Evolutionary conservation across 2,888 invertebrate genomes (phyloP).

Genomic region (Caenorhabditis sp.): DNA sequence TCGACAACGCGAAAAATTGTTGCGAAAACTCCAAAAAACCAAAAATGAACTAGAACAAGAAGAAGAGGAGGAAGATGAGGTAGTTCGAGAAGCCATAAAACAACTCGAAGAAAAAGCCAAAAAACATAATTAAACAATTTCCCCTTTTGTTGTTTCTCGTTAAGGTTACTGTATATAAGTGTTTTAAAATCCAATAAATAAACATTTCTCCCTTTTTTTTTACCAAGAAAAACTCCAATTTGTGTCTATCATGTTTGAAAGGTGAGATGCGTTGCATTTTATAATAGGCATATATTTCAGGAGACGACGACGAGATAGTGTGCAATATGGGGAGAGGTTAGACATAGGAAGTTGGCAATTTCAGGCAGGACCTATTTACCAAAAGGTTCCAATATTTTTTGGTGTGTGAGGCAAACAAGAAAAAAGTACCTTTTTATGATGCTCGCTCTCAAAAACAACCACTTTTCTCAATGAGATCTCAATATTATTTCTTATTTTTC

Average conservation of each 20-base stretch:
- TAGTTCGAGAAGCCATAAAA: slow-evolving; percentile 26
- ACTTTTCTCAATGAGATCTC: not conserved
- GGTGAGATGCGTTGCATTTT: slow-evolving; percentile 39
- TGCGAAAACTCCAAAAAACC: not conserved
- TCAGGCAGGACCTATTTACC: not conserved
- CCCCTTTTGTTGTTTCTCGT: not conserved
- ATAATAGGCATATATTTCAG: slow-evolving; percentile 8
- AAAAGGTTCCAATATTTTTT: not conserved
- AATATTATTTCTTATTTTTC: too few species aligned
- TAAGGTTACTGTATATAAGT: not conserved
- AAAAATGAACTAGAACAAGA: not conserved
- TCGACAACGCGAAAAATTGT: not conserved
- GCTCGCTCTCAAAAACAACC: not conserved
- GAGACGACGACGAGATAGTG: slow-evolving; percentile 1
- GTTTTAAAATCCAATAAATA: not conserved
- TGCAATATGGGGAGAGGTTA: slow-evolving; percentile 6
- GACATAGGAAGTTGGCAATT: slow-evolving; percentile 10
- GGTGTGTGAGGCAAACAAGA: not conserved
- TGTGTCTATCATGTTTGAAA: not conserved
- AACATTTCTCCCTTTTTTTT: not conserved
- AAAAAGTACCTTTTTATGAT: not conserved
- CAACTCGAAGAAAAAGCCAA: slow-evolving; percentile 18
- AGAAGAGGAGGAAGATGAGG: slow-evolving; percentile 24
- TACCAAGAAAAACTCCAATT: not conserved
- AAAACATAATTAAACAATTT: not conserved